Evolutionary conservation across 2,888 invertebrate genomes (phyloP), one percentile per base, ranked within the genome.

Genomic region (Zygaena filipendulae): DNA sequence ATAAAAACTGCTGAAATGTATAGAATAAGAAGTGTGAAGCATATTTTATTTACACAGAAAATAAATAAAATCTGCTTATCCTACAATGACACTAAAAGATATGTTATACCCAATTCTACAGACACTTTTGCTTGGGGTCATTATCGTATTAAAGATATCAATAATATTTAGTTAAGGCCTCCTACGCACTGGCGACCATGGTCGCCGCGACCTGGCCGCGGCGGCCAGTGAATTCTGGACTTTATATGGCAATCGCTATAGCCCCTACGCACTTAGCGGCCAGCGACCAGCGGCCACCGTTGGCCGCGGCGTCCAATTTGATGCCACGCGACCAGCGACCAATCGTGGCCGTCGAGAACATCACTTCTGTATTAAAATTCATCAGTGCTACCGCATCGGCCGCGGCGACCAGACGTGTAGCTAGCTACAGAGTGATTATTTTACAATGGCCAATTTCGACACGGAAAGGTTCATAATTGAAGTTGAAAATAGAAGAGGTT

Each of bases 261-360:
- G 21, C 25, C 25, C 32, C 20, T 27, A 24, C 30, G 25, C 29
- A 33, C 33, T 33, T 29, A 26, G 30, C 30, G 28, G 28, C 34
- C 30, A 25, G 30, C 33, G 33, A 29, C 29, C 29, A 33, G 33
- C 33, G 33, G 33, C 33, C 33, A 30, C 25, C 33, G 24, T 27
- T 29, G 33, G 29, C 29, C 24, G 29, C 30, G 28, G 30, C 30
- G 33, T 30, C 33, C 26, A 33, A 33, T 33, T 26, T 28, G 30
- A 35, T 29, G 30, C 33, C 29, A 26, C 33, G 29, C 33, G 29
- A 28, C 32, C 31, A 31, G 27, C 31, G 31, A 27, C 31, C 31
- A 31, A 27, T 27, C 27, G 31, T 31, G 29, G 29, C 23, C 29
- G 24, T 29, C 29, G 29, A 29, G 29, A 29, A 19, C 29, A 29